A percentile compares a stretch with the other conserved stretches of the same genome.
Conservation (phyloP, 2,113 vertebrate genomes). For the Suricata suricatta region DNA sequence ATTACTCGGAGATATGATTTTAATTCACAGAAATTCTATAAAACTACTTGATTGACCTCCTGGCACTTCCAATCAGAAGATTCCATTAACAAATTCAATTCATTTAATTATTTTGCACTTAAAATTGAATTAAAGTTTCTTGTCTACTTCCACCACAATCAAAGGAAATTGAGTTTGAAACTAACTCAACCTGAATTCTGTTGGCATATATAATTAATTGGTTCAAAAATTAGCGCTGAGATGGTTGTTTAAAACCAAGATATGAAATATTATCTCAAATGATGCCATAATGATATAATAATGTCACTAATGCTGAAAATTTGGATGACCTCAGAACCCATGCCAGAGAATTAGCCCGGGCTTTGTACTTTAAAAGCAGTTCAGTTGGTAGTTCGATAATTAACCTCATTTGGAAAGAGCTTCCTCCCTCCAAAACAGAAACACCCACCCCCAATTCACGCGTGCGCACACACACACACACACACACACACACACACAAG, state of each 20-base stretch:
- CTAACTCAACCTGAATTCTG: slow-evolving; percentile 29
- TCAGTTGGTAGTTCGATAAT: background rate
- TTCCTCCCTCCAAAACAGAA: background rate
- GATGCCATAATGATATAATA: slow-evolving; percentile 38
- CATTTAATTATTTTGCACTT: slow-evolving; percentile 59
- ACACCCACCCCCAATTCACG: background rate
- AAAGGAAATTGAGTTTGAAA: slow-evolving; percentile 34
- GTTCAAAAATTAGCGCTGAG: background rate
- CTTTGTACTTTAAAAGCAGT: background rate
- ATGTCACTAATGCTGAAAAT: background rate
- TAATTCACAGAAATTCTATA: slow-evolving; percentile 65
- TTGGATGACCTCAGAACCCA: background rate
- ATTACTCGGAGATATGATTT: slow-evolving; percentile 60
- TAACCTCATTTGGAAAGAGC: background rate
- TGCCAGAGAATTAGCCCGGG: background rate
- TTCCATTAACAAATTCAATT: slow-evolving; percentile 42
- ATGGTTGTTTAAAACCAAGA: background rate
- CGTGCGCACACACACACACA: background rate
- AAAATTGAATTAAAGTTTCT: slow-evolving; percentile 55
- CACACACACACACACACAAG: background rate
- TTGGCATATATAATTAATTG: slow-evolving; percentile 14
- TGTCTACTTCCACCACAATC: slow-evolving; percentile 13
- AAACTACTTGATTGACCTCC: slow-evolving; percentile 54
- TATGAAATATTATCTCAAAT: slow-evolving; percentile 25
- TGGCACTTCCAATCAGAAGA: slow-evolving; percentile 61